Conservation (phyloP, 2,113 vertebrate genomes). For the Potamarius usumacintae region DNA sequence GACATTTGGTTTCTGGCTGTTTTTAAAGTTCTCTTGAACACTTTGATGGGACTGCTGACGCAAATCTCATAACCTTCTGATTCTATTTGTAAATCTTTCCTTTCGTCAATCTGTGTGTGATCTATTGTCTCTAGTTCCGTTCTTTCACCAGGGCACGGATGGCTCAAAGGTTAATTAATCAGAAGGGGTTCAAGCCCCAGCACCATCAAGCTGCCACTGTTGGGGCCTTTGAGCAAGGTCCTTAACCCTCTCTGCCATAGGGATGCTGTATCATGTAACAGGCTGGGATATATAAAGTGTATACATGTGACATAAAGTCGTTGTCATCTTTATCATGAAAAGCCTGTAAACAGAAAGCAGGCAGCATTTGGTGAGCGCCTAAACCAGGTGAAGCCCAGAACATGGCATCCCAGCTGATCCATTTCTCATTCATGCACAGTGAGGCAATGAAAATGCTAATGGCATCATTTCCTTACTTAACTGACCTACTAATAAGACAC, state of each 20-base stretch:
- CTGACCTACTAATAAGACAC: neutral
- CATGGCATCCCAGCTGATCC: neutral
- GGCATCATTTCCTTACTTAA: neutral
- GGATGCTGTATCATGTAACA: no score
- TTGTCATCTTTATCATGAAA: neutral
- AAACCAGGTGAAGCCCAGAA: neutral
- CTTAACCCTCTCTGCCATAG: no score
- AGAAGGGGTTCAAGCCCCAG: no score
- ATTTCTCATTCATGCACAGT: neutral
- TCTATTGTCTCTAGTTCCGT: neutral
- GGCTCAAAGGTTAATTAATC: no score
- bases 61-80: neutral
- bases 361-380: neutral
- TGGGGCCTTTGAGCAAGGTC: no score
- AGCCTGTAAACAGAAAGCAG: neutral
- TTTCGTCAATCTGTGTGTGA: neutral
- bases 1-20: neutral
- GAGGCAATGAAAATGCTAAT: neutral
- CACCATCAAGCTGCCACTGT: no score
- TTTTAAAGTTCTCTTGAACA: neutral
- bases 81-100: neutral
- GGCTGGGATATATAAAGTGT: no score
- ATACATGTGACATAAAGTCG: no score
- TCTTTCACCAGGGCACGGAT: no score
- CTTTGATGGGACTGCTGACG: neutral